Conservation (phyloP, 2,888 invertebrate genomes). For the Bombylius major region DNA sequence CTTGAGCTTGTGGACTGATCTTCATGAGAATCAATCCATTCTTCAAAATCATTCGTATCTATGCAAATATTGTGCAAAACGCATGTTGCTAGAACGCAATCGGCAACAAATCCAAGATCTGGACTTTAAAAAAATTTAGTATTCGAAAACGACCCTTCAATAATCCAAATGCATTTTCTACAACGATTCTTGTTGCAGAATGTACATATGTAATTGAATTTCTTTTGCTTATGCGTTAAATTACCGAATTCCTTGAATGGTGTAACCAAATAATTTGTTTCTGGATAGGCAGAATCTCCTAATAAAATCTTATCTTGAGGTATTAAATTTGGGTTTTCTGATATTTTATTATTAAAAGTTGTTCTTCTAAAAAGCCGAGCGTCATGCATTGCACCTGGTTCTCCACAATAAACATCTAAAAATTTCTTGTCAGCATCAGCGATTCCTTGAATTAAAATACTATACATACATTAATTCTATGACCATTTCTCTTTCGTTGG, state of each 20-base stretch:
- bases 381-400: constrained; percentile 20
- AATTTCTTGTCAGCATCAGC: constrained; percentile 18
- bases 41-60: no score
- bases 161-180: constrained; percentile 21
- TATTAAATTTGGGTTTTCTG: neutral
- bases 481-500: neutral
- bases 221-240: constrained; percentile 17
- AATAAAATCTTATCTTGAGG: constrained; percentile 10
- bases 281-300: constrained; percentile 21
- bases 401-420: constrained; percentile 19
- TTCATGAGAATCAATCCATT: no score
- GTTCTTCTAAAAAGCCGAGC: constrained; percentile 17
- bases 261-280: constrained; percentile 16
- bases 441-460: constrained; percentile 19
- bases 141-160: constrained; percentile 22
- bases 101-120: constrained; percentile 10
- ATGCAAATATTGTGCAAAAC: constrained; percentile 16
- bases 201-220: constrained; percentile 20
- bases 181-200: constrained; percentile 17
- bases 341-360: constrained; percentile 5
- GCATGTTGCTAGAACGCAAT: constrained; percentile 16
- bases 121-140: constrained; percentile 8
- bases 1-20: no score
- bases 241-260: constrained; percentile 22
- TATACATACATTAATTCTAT: constrained; percentile 15